Conservation (phyloP, 2,113 vertebrate genomes). For the Ctenodactylus gundi region DNA sequence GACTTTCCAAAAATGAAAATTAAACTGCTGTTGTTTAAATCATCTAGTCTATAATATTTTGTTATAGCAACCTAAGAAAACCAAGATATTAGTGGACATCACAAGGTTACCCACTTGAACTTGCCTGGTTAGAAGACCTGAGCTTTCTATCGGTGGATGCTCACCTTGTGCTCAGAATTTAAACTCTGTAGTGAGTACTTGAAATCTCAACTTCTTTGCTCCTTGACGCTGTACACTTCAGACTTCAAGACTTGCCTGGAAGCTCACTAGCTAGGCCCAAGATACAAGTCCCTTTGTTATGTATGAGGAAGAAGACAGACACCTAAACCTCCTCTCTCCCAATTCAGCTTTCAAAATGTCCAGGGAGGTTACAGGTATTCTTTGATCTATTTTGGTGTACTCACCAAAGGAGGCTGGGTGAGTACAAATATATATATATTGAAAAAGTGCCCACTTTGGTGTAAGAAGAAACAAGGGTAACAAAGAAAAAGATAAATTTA, state of each 20-base stretch:
- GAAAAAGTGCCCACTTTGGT: conserved; percentile 17
- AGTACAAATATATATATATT: neutral
- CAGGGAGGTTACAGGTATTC: neutral
- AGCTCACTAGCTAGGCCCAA: neutral
- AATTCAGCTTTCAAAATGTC: neutral
- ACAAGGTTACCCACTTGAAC: neutral
- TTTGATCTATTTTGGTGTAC: neutral
- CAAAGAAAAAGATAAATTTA: conserved; percentile 37
- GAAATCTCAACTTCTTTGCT: neutral
- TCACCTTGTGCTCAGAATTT: neutral
- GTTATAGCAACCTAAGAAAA: neutral
- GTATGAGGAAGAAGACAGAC: neutral
- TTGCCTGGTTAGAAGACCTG: neutral
- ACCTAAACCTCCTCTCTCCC: neutral
- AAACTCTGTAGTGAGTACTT: neutral
- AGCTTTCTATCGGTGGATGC: neutral
- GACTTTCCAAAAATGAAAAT: conserved; percentile 26
- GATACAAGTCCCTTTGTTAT: neutral
- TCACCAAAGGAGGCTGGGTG: neutral
- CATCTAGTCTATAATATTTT: neutral
- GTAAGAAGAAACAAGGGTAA: neutral
- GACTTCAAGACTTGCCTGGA: neutral
- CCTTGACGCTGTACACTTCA: neutral
- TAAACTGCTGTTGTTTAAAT: neutral
- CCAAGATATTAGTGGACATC: neutral